Percentiles rank a stretch among this genome's conserved stretches.
phyloP scores from a whole-genome alignment of 2,113 vertebrate species.

The Dromaius novaehollandiae region DNA sequence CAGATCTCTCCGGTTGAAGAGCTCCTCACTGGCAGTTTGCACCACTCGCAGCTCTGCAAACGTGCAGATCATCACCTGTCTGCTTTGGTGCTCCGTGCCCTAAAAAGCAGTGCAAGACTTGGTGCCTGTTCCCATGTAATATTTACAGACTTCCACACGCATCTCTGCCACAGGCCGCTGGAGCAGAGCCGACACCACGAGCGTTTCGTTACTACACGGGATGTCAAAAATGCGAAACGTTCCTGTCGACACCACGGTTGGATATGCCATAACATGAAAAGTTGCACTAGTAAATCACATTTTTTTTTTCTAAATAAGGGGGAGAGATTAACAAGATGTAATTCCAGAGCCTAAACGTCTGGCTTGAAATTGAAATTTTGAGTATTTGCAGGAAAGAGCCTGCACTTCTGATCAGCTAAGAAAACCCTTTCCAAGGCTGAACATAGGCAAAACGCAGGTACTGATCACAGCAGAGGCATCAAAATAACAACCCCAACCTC shows the following conservation, averaged over 20 bases:
- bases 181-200: neutral
- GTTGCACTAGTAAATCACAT: neutral
- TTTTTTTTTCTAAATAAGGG: neutral
- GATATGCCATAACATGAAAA: neutral
- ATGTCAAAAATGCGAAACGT: neutral
- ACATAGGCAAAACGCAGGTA: neutral
- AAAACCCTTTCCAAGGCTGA: neutral
- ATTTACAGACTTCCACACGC: neutral
- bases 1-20: neutral
- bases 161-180: neutral
- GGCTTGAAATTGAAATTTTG: neutral
- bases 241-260: neutral
- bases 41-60: neutral
- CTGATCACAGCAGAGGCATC: neutral
- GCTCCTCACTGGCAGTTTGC: neutral
- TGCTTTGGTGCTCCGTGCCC: neutral
- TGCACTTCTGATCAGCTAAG: neutral
- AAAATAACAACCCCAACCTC: neutral
- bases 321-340: neutral
- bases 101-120: neutral
- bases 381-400: neutral
- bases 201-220: neutral
- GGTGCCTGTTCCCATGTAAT: accelerated
- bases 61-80: too few relatives aligned
- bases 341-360: neutral